Evolutionary conservation across 2,797 vertebrate genomes (phyloP), one percentile per base, ranked within the genome.

Genomic region (Labroides dimidiatus): DNA sequence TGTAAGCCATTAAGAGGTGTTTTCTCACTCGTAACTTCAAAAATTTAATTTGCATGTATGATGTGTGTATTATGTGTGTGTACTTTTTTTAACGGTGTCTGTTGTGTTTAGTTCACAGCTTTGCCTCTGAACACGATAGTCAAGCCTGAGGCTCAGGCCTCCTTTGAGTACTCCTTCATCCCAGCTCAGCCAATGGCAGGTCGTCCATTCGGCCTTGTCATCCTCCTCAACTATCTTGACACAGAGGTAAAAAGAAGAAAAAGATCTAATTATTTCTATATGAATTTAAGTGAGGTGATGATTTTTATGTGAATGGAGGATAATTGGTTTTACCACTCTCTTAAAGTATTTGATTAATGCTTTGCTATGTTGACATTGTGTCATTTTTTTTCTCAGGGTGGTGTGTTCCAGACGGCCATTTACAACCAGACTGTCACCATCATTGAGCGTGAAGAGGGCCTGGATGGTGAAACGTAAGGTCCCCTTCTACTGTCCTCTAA

Each of bases 351-450:
- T 39, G 6, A 14, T 39, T 2, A 39, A 39, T 39, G 12, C 6
- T 14, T 14, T 2, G 11, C 12, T 39, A 39, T 39, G 3, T 39
- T 39, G 12, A 39, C 37, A 39, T 11, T 4, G 1, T 13, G 37
- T 27, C 37, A 9, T 2, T 39, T 39, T 27, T 37, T 59, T 59
- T 39, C 37, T 24, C 63, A 95, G 94, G 93, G 92, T 11, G 86
- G 67, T 5, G n/a, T 47, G 23, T 95, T 91, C 77, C 94, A 95
- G 86, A 92, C 86, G 0, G 91, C 93, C 24, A 78, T 95, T 63
- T 95, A 93, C 81, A 95, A 95, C 91, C 93, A 95, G 86, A 95
- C 94, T 1, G 92, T 95, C 78, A 94, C 88, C 69, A 93, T 95
- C 88, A 89, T 10, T 4, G 94, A 95, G 72, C 71, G 50, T 45